Percentiles rank a stretch among this genome's conserved stretches.
phyloP scores from a whole-genome alignment of 2,888 invertebrate species.

The Mimachlamys varia region DNA sequence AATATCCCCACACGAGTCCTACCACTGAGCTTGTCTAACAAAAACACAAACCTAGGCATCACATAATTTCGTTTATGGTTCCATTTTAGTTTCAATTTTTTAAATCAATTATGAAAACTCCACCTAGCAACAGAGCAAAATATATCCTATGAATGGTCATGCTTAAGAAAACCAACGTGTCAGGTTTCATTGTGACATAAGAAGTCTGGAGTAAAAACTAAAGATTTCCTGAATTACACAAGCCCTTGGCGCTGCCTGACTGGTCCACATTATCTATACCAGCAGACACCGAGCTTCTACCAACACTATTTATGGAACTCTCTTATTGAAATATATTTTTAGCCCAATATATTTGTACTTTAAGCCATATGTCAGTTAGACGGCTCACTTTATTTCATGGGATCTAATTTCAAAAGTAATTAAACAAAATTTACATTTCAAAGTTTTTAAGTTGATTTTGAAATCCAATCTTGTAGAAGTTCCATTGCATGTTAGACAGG shows the following conservation, averaged over 20 bases:
- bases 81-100: neutral
- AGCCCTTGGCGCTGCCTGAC: neutral
- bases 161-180: neutral
- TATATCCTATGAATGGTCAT: neutral
- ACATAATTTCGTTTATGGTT: neutral
- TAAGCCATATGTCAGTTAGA: neutral
- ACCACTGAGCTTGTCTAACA: neutral
- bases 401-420: slow-evolving; percentile 7
- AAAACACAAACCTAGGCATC: neutral
- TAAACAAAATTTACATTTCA: neutral
- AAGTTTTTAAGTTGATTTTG: slow-evolving; percentile 17
- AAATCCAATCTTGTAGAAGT: slow-evolving; percentile 16
- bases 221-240: neutral
- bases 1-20: neutral
- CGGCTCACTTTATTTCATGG: neutral
- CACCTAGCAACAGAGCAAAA: neutral
- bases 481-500: neutral
- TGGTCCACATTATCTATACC: neutral
- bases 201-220: neutral
- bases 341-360: neutral
- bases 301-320: neutral
- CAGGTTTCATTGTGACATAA: neutral
- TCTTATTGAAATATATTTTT: neutral
- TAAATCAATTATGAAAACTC: neutral
- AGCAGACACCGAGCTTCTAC: neutral